Evolutionary conservation across 2,797 vertebrate species (phyloP).

Genomic region (Harpagifer antarcticus): DNA sequence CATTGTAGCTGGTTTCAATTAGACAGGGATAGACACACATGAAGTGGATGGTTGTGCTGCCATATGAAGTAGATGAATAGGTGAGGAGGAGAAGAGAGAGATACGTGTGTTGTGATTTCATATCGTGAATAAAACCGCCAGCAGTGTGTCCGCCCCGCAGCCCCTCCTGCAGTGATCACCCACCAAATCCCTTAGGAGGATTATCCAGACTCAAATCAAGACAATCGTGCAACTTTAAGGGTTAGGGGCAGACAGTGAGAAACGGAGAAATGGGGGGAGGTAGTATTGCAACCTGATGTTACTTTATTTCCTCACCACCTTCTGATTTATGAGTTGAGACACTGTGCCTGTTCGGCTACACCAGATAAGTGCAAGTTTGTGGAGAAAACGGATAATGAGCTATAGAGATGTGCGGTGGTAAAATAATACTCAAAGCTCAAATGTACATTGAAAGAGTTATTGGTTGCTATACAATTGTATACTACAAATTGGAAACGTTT

Average conservation of each 20-base stretch:
- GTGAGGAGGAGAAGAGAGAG: conserved; percentile 19
- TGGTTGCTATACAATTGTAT: no score
- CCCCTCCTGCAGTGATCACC: conserved; percentile 80
- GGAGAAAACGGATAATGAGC: neutral
- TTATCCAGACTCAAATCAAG: conserved; percentile 86
- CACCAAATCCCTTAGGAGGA: conserved; percentile 90
- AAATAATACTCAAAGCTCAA: no score
- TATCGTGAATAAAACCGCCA: conserved; percentile 70
- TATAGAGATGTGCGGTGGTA: neutral
- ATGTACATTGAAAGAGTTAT: neutral
- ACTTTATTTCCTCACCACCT: neutral
- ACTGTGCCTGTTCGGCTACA: neutral
- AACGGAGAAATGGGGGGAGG: conserved; percentile 25
- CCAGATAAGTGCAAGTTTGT: neutral
- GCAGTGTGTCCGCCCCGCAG: conserved; percentile 48
- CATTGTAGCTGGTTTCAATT: conserved; percentile 25
- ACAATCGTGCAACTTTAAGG: conserved; percentile 80
- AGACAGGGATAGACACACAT: conserved; percentile 12
- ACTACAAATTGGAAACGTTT: no score
- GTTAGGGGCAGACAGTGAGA: conserved; percentile 59
- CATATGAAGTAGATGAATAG: conserved; percentile 33
- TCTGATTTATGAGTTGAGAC: conserved; percentile 23
- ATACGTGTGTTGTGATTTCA: conserved; percentile 62
- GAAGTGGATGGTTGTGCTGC: conserved; percentile 54
- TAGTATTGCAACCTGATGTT: conserved; percentile 9